A percentile compares a stretch with the other conserved stretches of the same genome.
phyloP scores from a whole-genome alignment of 2,797 vertebrate genomes.

The Arrhamphus sclerolepis region DNA sequence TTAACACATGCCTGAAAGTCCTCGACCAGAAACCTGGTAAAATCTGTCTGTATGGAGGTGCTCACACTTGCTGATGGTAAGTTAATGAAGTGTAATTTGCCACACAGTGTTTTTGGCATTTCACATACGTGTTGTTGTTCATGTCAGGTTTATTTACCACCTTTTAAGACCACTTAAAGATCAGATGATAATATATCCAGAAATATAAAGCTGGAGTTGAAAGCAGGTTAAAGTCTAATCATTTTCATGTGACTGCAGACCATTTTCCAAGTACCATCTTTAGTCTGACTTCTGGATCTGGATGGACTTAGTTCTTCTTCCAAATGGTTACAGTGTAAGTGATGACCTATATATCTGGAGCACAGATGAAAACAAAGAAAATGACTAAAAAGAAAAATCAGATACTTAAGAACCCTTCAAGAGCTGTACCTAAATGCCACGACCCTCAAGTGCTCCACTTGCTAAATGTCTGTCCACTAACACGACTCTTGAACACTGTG shows the following conservation, averaged over 20 bases:
- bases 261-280: slow-evolving; percentile 1
- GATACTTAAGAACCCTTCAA: slow-evolving; percentile 40
- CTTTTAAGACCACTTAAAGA: no score
- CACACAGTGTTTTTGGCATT: no score
- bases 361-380: slow-evolving; percentile 15
- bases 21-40: no score
- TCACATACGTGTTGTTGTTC: no score
- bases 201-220: no score
- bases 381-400: slow-evolving; percentile 31
- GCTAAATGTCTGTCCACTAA: slow-evolving; percentile 53
- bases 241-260: not conserved
- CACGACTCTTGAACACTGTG: slow-evolving; percentile 38
- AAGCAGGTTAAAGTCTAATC: not conserved
- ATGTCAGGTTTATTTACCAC: no score
- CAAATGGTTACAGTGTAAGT: not conserved
- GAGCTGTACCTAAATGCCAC: slow-evolving; percentile 47
- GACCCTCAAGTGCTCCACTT: slow-evolving; percentile 23
- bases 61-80: no score
- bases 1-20: no score
- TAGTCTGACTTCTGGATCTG: slow-evolving; percentile 9
- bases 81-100: no score
- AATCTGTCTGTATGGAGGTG: no score
- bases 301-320: not conserved
- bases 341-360: not conserved
- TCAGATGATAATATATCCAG: no score